These are phyloP conservation scores for Syrphus vitripennis DNA, from an alignment of 2,888 invertebrate genomes.

Conservation along the genomic window DNA sequence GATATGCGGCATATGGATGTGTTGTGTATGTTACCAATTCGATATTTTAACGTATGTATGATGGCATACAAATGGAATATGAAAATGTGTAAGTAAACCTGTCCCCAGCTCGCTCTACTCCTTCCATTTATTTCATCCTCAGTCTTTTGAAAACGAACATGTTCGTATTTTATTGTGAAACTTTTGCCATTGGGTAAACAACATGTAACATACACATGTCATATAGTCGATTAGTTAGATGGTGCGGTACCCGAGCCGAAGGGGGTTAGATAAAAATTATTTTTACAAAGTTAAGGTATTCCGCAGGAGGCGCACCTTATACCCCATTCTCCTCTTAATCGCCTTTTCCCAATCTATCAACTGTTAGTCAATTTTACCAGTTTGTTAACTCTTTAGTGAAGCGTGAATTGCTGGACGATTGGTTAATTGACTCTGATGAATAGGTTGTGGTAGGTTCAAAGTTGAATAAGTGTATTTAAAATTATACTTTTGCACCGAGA, in stretches of 20 bases:
- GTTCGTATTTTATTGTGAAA: constrained; percentile 51
- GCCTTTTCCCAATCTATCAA: not conserved
- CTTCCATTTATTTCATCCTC: not conserved
- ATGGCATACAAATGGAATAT: constrained; percentile 3
- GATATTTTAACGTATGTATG: constrained; percentile 51
- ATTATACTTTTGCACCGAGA: not conserved
- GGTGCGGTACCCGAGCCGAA: not conserved
- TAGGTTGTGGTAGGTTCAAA: constrained; percentile 66
- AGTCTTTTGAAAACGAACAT: constrained; percentile 22
- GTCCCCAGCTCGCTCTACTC: not conserved
- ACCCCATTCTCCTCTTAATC: not conserved
- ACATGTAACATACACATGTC: constrained; percentile 15
- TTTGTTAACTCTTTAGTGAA: constrained; percentile 69
- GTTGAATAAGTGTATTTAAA: constrained; percentile 16
- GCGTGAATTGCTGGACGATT: constrained; percentile 69
- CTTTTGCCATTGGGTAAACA: not conserved
- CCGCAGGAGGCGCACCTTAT: not conserved
- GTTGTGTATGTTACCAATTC: not conserved
- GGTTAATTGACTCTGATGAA: constrained; percentile 70
- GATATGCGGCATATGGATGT: not conserved
- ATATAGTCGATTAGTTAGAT: constrained; percentile 8
- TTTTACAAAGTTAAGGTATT: constrained; percentile 39
- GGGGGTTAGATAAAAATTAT: constrained; percentile 16
- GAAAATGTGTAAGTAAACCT: not conserved
- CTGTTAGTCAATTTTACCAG: constrained; percentile 65